Percentiles rank a stretch among this genome's conserved stretches.
phyloP scores from a whole-genome alignment of 1,140 invertebrate genomes.

The Nylanderia fulva region DNA sequence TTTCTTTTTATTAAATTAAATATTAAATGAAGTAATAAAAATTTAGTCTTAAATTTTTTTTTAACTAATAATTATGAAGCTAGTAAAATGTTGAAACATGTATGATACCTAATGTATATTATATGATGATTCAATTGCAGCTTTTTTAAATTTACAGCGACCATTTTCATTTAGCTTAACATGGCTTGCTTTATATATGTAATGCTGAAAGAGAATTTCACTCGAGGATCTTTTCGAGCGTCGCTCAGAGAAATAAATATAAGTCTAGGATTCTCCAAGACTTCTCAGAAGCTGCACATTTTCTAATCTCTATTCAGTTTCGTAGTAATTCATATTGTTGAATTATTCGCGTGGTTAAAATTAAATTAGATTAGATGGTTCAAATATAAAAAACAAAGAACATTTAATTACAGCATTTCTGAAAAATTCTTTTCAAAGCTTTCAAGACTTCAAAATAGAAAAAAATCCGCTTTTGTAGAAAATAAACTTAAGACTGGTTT shows the following conservation, averaged over 20 bases:
- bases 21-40: neutral
- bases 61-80: neutral
- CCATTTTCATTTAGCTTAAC: neutral
- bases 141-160: neutral
- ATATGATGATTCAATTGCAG: neutral
- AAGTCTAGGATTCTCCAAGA: neutral
- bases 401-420: neutral
- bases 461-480: too few relatives aligned
- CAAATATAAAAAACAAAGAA: neutral
- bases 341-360: too few relatives aligned
- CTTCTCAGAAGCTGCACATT: neutral
- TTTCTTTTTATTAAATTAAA: too few relatives aligned
- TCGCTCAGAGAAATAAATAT: neutral
- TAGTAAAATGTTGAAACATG: neutral
- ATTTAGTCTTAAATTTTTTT: neutral
- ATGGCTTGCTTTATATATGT: neutral
- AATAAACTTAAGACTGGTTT: too few relatives aligned
- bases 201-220: conserved; percentile 26
- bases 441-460: too few relatives aligned
- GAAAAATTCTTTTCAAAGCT: too few relatives aligned
- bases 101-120: neutral
- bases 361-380: neutral
- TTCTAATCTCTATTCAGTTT: neutral
- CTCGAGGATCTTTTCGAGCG: neutral
- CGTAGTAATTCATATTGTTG: neutral